Evolutionary conservation across 2,797 vertebrate genomes (phyloP).

Genomic region (Balearica regulorum): DNA sequence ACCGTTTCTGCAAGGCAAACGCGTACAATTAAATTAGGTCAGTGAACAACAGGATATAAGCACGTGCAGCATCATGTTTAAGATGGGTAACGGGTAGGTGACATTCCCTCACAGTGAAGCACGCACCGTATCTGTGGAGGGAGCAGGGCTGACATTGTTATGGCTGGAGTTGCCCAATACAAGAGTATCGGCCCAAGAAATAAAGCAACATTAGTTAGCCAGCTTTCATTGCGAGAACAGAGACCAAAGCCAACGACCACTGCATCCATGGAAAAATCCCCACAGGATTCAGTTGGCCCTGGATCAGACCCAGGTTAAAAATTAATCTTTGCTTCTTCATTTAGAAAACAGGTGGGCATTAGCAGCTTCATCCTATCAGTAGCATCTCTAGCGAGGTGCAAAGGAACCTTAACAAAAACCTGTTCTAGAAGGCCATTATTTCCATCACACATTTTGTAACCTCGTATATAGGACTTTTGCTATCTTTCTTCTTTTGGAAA

Average conservation of each 20-base stretch:
- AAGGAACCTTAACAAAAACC: background rate
- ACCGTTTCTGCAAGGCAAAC: background rate
- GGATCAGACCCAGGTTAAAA: background rate
- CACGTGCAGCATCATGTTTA: accelerated
- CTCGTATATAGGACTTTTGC: background rate
- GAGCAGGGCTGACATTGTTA: background rate
- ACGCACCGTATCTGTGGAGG: background rate
- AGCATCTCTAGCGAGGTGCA: background rate
- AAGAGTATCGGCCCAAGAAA: background rate
- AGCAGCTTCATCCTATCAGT: background rate
- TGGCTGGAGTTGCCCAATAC: background rate
- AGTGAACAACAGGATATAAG: background rate
- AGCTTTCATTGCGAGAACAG: background rate
- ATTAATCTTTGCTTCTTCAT: background rate
- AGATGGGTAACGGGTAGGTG: background rate
- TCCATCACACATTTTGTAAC: background rate
- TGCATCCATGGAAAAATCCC: background rate
- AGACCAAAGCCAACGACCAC: background rate
- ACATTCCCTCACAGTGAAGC: background rate
- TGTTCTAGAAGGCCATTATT: background rate
- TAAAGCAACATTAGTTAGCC: background rate
- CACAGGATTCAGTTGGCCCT: background rate
- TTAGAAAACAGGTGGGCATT: background rate
- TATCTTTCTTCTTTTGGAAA: background rate
- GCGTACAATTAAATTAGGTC: background rate